Evolutionary conservation across 2,113 vertebrate species (phyloP).

Genomic region (Clarias macrocephalus): DNA sequence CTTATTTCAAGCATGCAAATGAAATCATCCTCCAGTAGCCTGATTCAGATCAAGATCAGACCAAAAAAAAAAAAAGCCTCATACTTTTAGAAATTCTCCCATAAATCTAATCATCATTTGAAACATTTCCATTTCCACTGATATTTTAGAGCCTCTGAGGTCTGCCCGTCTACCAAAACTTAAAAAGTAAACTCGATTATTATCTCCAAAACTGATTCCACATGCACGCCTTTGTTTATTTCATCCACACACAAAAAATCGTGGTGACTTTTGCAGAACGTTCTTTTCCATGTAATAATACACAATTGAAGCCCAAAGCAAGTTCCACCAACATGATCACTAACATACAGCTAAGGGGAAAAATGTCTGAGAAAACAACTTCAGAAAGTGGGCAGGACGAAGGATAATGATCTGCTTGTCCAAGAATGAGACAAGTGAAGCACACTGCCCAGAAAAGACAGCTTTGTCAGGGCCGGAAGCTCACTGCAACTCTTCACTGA

Average conservation of each 20-base stretch:
- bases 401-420: constrained; percentile 48
- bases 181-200: not conserved
- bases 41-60: constrained; percentile 31
- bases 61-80: not conserved
- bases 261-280: not conserved
- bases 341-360: not conserved
- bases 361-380: constrained; percentile 24
- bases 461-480: constrained; percentile 47
- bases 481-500: constrained; percentile 53
- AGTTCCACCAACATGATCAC: not conserved
- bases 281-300: not conserved
- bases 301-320: constrained; percentile 22
- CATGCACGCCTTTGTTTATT: not conserved
- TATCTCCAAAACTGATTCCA: not conserved
- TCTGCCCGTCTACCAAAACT: not conserved
- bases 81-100: constrained; percentile 9
- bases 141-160: not conserved
- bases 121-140: not conserved
- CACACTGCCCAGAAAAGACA: constrained; percentile 42
- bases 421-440: constrained; percentile 43
- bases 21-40: constrained; percentile 7
- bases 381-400: constrained; percentile 37
- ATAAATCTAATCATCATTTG: not conserved
- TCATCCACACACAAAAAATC: not conserved
- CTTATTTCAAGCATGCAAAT: constrained; percentile 9